Evolutionary conservation across 1,140 invertebrate species (phyloP).

Genomic region (Cydia splendana): DNA sequence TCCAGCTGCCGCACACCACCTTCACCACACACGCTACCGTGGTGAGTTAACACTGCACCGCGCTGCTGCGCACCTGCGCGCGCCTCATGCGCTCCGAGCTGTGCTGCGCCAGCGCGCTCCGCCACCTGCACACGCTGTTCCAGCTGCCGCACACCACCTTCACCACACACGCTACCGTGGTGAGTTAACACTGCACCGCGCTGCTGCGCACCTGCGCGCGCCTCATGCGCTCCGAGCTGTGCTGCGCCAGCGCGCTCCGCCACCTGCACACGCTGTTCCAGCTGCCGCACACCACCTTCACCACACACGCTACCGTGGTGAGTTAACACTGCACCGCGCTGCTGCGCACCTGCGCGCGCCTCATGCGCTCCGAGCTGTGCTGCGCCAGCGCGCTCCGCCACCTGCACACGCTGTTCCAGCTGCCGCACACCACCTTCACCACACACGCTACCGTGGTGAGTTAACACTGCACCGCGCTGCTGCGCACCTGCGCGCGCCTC

Average conservation of each 20-base stretch:
- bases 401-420: conserved; percentile 85
- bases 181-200: conserved; percentile 83
- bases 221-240: conserved; percentile 93
- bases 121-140: conserved; percentile 86
- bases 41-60: conserved; percentile 82
- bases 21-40: conserved; percentile 85
- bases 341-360: conserved; percentile 91
- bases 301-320: conserved; percentile 83
- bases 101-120: conserved; percentile 84
- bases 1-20: conserved; percentile 86
- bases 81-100: conserved; percentile 93
- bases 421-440: conserved; percentile 86
- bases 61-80: conserved; percentile 92
- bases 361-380: conserved; percentile 94
- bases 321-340: conserved; percentile 86
- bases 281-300: conserved; percentile 86
- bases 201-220: conserved; percentile 93
- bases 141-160: conserved; percentile 86
- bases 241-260: conserved; percentile 83
- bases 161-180: conserved; percentile 83
- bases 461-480: conserved; percentile 86
- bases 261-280: conserved; percentile 87
- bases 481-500: conserved; percentile 92
- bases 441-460: conserved; percentile 82
- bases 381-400: conserved; percentile 84